These are phyloP conservation scores for Chromoteleia sp. DNA, from an alignment of 2,888 invertebrate species.

Conservation along the genomic window DNA sequence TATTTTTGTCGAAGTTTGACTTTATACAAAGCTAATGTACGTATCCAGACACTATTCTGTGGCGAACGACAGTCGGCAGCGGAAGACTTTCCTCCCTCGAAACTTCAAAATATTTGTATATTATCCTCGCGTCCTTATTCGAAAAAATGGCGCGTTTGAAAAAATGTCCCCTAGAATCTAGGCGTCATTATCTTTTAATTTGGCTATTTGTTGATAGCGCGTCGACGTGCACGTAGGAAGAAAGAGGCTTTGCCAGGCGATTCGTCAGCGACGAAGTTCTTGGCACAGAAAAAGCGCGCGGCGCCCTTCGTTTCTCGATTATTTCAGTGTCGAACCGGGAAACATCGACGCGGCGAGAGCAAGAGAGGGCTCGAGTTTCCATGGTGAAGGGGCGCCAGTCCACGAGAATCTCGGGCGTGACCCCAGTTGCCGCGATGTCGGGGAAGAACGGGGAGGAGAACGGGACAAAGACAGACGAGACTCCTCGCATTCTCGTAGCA, in stretches of 20 bases:
- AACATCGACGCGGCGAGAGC: constrained; percentile 64
- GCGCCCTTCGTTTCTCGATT: constrained; percentile 61
- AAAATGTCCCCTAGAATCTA: constrained; percentile 12
- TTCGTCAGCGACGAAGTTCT: constrained; percentile 50
- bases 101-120: too few relatives aligned
- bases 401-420: constrained; percentile 69
- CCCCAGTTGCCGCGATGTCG: constrained; percentile 60
- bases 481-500: constrained; percentile 40
- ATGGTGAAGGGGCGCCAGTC: constrained; percentile 70
- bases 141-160: neutral
- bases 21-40: too few relatives aligned
- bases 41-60: too few relatives aligned
- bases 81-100: too few relatives aligned
- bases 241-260: constrained; percentile 20
- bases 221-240: constrained; percentile 16
- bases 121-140: too few relatives aligned
- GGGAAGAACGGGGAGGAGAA: constrained; percentile 10
- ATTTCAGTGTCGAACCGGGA: constrained; percentile 73
- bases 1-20: too few relatives aligned
- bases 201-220: constrained; percentile 45
- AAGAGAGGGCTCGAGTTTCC: constrained; percentile 71
- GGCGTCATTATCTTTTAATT: constrained; percentile 53
- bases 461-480: constrained; percentile 36
- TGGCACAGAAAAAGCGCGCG: constrained; percentile 56
- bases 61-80: too few relatives aligned